phyloP scores from a whole-genome alignment of 2,113 vertebrate species.

The Ptychochromis oligacanthus region DNA sequence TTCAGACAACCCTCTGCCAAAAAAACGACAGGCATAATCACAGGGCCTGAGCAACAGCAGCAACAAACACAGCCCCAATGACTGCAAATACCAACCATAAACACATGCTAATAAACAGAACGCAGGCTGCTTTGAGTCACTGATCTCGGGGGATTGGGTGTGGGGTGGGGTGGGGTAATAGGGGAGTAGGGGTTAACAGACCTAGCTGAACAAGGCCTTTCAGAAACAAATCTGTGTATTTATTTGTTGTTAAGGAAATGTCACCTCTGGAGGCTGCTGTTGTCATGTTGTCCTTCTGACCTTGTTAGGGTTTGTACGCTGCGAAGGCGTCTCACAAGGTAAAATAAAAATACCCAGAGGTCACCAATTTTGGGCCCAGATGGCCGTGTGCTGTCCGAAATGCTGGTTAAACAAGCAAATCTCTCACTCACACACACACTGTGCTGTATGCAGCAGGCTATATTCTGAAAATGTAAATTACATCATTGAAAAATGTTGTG shows the following conservation, averaged over 20 bases:
- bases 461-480: slow-evolving; percentile 38
- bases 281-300: slow-evolving; percentile 49
- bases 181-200: neutral
- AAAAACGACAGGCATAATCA: slow-evolving; percentile 67
- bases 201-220: slow-evolving; percentile 29
- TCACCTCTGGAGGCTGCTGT: slow-evolving; percentile 51
- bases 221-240: slow-evolving; percentile 45
- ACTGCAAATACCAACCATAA: slow-evolving; percentile 58
- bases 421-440: neutral
- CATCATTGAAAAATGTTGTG: neutral
- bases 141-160: slow-evolving; percentile 21
- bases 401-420: slow-evolving; percentile 28
- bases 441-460: neutral
- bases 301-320: slow-evolving; percentile 35
- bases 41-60: slow-evolving; percentile 51
- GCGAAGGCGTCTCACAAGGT: slow-evolving; percentile 24
- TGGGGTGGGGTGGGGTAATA: neutral
- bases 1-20: slow-evolving; percentile 58
- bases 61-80: slow-evolving; percentile 39
- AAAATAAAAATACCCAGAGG: slow-evolving; percentile 26
- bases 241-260: slow-evolving; percentile 51
- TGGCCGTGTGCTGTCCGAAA: slow-evolving; percentile 27
- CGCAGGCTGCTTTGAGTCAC: slow-evolving; percentile 47
- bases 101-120: slow-evolving; percentile 65
- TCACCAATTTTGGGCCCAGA: slow-evolving; percentile 23